phyloP scores from a whole-genome alignment of 2,888 invertebrate species.

The Sylvicola cinctus region DNA sequence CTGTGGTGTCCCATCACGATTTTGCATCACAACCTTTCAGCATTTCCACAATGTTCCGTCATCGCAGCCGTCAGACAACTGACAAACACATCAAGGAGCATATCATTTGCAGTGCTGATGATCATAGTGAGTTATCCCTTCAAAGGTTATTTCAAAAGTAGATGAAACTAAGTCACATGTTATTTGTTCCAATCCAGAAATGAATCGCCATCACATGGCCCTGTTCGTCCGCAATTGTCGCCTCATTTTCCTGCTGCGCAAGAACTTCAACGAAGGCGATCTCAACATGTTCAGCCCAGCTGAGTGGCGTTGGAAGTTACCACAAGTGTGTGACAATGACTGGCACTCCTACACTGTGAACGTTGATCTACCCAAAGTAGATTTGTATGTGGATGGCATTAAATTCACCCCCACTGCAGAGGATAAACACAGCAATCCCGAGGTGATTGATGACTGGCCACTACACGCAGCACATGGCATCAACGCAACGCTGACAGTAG shows the following conservation, averaged over 20 bases:
- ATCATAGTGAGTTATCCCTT: constrained; percentile 65
- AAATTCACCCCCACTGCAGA: constrained; percentile 15
- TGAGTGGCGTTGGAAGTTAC: constrained; percentile 96
- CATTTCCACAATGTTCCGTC: constrained; percentile 87
- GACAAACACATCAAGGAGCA: constrained; percentile 92
- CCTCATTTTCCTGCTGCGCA: constrained; percentile 70
- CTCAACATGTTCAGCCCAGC: constrained; percentile 90
- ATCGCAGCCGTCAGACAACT: constrained; percentile 51
- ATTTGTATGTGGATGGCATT: constrained; percentile 71
- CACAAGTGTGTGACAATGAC: constrained; percentile 90
- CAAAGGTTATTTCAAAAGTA: not conserved
- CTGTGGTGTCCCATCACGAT: constrained; percentile 35
- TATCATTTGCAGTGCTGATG: constrained; percentile 90
- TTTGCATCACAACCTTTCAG: constrained; percentile 63
- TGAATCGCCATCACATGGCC: constrained; percentile 98
- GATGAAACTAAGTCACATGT: not conserved
- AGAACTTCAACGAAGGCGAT: constrained; percentile 84
- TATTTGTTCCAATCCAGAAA: constrained; percentile 39
- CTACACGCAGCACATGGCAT: constrained; percentile 86
- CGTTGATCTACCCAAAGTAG: constrained; percentile 79
- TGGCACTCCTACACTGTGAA: constrained; percentile 98
- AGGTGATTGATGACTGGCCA: constrained; percentile 98
- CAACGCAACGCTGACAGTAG: constrained; percentile 83
- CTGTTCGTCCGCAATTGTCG: constrained; percentile 94
- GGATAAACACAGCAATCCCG: constrained; percentile 56